A percentile compares a stretch with the other conserved stretches of the same genome.
phyloP scores from a whole-genome alignment of 2,113 vertebrate genomes.

The Sinocyclocheilus anophthalmus region DNA sequence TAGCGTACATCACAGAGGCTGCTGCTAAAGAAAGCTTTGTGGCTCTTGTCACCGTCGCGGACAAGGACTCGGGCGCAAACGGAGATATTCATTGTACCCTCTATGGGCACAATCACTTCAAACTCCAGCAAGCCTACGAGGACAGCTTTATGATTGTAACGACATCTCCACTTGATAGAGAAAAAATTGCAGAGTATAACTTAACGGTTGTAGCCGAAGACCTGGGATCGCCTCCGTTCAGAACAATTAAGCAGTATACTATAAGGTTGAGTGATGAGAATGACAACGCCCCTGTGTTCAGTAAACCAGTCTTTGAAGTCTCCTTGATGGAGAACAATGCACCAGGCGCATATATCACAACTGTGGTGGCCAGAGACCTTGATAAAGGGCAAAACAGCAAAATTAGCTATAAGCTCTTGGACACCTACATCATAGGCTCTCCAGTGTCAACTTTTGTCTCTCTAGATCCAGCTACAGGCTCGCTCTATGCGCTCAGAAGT shows the following conservation, averaged over 20 bases:
- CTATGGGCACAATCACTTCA: slow-evolving; percentile 89
- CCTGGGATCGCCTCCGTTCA: slow-evolving; percentile 85
- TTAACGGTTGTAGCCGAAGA: slow-evolving; percentile 93
- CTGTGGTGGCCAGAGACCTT: slow-evolving; percentile 82
- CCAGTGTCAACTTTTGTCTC: slow-evolving; percentile 91
- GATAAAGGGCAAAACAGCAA: slow-evolving; percentile 88
- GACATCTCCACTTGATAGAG: slow-evolving; percentile 83
- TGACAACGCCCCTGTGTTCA: slow-evolving; percentile 87
- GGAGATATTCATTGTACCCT: slow-evolving; percentile 93
- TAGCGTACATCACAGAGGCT: slow-evolving; percentile 81
- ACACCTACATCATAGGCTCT: slow-evolving; percentile 82
- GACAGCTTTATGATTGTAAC: slow-evolving; percentile 96
- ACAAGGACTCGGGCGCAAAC: slow-evolving; percentile 89
- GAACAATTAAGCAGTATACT: slow-evolving; percentile 85
- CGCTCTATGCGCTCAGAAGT: slow-evolving; percentile 90
- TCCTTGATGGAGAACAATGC: slow-evolving; percentile 88
- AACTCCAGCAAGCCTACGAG: slow-evolving; percentile 91
- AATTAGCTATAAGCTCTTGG: slow-evolving; percentile 85
- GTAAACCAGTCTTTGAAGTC: slow-evolving; percentile 84
- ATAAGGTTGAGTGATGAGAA: slow-evolving; percentile 90
- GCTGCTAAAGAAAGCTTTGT: slow-evolving; percentile 91
- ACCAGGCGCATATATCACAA: slow-evolving; percentile 86
- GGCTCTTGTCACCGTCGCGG: slow-evolving; percentile 92
- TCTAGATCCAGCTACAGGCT: slow-evolving; percentile 88
- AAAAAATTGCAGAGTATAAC: slow-evolving; percentile 91